phyloP scores from a whole-genome alignment of 2,888 invertebrate species.

The Chymomyza procnemis region DNA sequence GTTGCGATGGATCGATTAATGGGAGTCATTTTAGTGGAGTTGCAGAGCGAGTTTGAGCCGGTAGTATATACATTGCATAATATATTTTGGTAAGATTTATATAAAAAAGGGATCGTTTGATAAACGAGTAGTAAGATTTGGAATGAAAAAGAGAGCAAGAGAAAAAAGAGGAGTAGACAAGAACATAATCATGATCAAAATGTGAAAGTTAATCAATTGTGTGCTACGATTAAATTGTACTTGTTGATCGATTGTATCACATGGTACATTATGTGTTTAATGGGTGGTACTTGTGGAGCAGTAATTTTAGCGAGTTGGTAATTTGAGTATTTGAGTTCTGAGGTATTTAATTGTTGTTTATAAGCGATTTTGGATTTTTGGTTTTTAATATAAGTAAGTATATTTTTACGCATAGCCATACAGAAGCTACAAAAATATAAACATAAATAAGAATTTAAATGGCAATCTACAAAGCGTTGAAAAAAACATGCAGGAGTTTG shows the following conservation, averaged over 20 bases:
- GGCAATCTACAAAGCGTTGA: background rate
- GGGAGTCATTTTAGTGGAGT: conserved; percentile 8
- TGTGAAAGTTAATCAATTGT: conserved; percentile 37
- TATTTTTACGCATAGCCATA: conserved; percentile 35
- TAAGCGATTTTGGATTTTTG: background rate
- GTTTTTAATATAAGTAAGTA: background rate
- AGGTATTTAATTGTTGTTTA: background rate
- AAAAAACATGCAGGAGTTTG: background rate
- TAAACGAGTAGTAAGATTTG: background rate
- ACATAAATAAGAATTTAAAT: background rate
- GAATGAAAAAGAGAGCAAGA: conserved; percentile 31
- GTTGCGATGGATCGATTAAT: conserved; percentile 6
- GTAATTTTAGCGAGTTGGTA: conserved; percentile 9
- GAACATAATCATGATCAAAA: conserved; percentile 57
- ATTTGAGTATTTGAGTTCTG: background rate
- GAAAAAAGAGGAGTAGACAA: conserved; percentile 52
- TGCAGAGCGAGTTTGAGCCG: conserved; percentile 1
- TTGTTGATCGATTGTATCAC: background rate
- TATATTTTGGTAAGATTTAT: conserved; percentile 3
- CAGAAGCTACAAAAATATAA: conserved; percentile 38
- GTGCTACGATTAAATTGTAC: conserved; percentile 1
- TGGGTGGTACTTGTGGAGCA: conserved; percentile 12
- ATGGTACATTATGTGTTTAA: conserved; percentile 16
- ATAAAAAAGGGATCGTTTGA: too few relatives aligned
- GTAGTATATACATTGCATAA: too few relatives aligned